Base-by-base conservation (phyloP, 2,113 vertebrate genomes). In the Micronycteris hirsuta region DNA sequence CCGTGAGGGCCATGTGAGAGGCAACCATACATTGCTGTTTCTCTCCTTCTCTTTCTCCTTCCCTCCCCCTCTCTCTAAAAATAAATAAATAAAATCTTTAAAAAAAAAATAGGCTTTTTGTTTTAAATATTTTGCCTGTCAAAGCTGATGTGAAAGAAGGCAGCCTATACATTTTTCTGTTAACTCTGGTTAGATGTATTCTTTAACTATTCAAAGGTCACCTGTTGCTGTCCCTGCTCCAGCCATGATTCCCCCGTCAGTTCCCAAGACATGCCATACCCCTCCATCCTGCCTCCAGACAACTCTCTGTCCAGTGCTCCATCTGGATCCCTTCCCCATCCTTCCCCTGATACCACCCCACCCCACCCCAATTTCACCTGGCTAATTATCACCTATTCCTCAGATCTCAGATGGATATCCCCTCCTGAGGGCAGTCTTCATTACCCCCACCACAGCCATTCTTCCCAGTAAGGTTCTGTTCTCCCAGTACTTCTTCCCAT, bases 71-170 rank as follows among this genome's bases (percentile, higher is more conserved):
- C n/a, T n/a, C n/a, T n/a, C n/a, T n/a, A n/a, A n/a, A n/a, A n/a
- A n/a, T n/a, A n/a, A n/a, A n/a, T n/a, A n/a, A n/a, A n/a, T n/a
- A n/a, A n/a, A n/a, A n/a, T n/a, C n/a, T n/a, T n/a, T n/a, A n/a
- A n/a, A n/a, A n/a, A n/a, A 76, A 87, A 95, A 85, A 24, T 83
- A 87, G 24, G 11, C n/a, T 41, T 88, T 85, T 85, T 86, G 52
- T 86, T 89, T 80, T 56, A 85, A 88, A 73, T 68, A 93, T 52
- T 54, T 38, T 91, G 47, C 16, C 41, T 38, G 22, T 38, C 83
- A 71, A 91, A 56, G 33, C 6, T 88, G 19, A 80, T 78, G 36
- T 78, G 36, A 86, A 92, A 76, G 52, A 61, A 71, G n/a, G 47
- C 3, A 52, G 24, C 38, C 52, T 58, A 33, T 7, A 31, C 2